Conservation (phyloP, 2,888 invertebrate genomes). For the Drosophila merina region DNA sequence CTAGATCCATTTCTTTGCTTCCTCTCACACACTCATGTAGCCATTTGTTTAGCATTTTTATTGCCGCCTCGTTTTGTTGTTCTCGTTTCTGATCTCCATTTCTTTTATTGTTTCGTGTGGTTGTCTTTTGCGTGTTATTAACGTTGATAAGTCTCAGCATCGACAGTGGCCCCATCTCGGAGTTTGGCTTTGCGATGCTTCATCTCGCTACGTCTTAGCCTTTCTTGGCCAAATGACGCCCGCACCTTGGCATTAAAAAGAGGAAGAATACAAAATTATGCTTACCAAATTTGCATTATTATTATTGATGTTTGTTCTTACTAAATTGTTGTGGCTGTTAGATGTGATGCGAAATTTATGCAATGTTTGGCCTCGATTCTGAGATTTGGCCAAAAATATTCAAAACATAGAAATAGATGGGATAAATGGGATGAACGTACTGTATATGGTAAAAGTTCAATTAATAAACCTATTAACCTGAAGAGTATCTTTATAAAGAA, state of each 20-base stretch:
- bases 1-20: slow-evolving; percentile 37
- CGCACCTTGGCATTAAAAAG: slow-evolving; percentile 54
- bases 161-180: slow-evolving; percentile 23
- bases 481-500: too few relatives aligned
- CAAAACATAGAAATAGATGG: slow-evolving; percentile 7
- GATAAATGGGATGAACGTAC: slow-evolving; percentile 11
- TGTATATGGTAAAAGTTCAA: not conserved
- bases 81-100: slow-evolving; percentile 40
- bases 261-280: slow-evolving; percentile 62
- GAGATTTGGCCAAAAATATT: slow-evolving; percentile 36
- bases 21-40: slow-evolving; percentile 48
- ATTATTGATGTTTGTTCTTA: slow-evolving; percentile 32
- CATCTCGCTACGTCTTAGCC: not conserved
- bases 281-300: slow-evolving; percentile 59
- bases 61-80: slow-evolving; percentile 48
- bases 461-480: too few relatives aligned
- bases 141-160: slow-evolving; percentile 45
- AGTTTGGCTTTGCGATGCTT: not conserved
- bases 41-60: slow-evolving; percentile 78
- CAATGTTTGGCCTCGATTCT: slow-evolving; percentile 74
- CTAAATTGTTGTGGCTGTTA: slow-evolving; percentile 28
- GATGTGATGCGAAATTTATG: slow-evolving; percentile 71
- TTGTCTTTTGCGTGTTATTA: slow-evolving; percentile 69
- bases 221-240: slow-evolving; percentile 50
- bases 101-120: slow-evolving; percentile 19